phyloP scores from a whole-genome alignment of 2,888 invertebrate species.

The Malthinus seriepunctatus region DNA sequence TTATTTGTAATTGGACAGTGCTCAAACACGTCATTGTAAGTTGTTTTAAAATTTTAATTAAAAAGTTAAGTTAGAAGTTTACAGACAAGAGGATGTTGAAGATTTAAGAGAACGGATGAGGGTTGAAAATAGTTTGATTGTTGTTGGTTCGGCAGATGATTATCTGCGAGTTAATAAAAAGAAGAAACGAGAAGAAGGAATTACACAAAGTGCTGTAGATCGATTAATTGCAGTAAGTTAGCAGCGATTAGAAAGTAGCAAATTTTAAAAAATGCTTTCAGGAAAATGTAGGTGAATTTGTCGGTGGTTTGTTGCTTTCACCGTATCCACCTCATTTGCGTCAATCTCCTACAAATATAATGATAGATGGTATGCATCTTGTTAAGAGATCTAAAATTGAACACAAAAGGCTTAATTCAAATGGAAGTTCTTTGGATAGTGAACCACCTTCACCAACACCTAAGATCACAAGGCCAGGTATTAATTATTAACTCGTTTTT shows the following conservation, averaged over 20 bases:
- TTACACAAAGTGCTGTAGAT: conserved; percentile 81
- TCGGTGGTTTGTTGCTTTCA: conserved; percentile 61
- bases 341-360: conserved; percentile 47
- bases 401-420: conserved; percentile 59
- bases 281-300: conserved; percentile 70
- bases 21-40: conserved; percentile 63
- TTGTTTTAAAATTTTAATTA: conserved; percentile 18
- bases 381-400: conserved; percentile 45
- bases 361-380: conserved; percentile 40
- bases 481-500: background rate
- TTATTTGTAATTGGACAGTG: conserved; percentile 81
- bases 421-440: conserved; percentile 56
- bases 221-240: conserved; percentile 67
- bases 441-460: conserved; percentile 58
- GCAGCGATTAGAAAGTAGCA: background rate
- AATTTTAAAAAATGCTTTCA: conserved; percentile 38
- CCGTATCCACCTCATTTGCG: conserved; percentile 62
- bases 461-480: conserved; percentile 52
- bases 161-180: conserved; percentile 69
- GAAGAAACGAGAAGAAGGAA: conserved; percentile 71
- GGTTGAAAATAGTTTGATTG: conserved; percentile 73
- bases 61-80: conserved; percentile 37
- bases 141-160: conserved; percentile 82
- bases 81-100: conserved; percentile 75
- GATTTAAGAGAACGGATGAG: conserved; percentile 75